Conservation (phyloP, 2,888 invertebrate genomes). For the Conomelus anceps region DNA sequence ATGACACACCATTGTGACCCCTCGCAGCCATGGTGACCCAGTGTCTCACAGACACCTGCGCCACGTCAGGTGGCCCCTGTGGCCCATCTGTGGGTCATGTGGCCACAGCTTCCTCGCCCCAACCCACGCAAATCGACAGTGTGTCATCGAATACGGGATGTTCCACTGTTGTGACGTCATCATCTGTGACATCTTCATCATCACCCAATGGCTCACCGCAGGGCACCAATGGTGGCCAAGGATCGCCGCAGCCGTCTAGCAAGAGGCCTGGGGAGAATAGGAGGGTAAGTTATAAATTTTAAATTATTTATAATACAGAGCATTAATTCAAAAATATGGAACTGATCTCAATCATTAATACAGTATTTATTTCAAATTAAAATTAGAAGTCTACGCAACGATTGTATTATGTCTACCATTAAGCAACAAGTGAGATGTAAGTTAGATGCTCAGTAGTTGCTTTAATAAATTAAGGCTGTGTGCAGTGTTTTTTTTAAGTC, state of each 20-base stretch:
- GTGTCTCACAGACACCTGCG: neutral
- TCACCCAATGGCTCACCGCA: too few relatives aligned
- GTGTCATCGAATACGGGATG: neutral
- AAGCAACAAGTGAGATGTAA: too few relatives aligned
- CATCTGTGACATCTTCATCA: neutral
- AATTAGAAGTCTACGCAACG: too few relatives aligned
- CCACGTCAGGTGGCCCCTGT: neutral
- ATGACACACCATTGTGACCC: neutral
- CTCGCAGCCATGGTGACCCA: neutral
- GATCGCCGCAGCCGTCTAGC: neutral
- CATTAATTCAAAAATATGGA: neutral
- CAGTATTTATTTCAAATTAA: too few relatives aligned
- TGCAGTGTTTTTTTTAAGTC: too few relatives aligned
- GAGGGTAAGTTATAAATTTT: neutral
- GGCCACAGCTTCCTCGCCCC: neutral
- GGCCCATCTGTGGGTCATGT: neutral
- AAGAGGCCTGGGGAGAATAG: neutral
- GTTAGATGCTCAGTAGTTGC: too few relatives aligned
- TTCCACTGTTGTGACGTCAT: neutral
- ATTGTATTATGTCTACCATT: too few relatives aligned
- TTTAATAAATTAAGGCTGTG: too few relatives aligned
- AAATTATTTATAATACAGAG: neutral
- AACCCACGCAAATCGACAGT: neutral
- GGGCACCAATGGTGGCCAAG: too few relatives aligned
- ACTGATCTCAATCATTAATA: neutral